Evolutionary conservation across 1,140 invertebrate genomes (phyloP), one percentile per base, ranked within the genome.

Genomic region (Drosophila arizonae): DNA sequence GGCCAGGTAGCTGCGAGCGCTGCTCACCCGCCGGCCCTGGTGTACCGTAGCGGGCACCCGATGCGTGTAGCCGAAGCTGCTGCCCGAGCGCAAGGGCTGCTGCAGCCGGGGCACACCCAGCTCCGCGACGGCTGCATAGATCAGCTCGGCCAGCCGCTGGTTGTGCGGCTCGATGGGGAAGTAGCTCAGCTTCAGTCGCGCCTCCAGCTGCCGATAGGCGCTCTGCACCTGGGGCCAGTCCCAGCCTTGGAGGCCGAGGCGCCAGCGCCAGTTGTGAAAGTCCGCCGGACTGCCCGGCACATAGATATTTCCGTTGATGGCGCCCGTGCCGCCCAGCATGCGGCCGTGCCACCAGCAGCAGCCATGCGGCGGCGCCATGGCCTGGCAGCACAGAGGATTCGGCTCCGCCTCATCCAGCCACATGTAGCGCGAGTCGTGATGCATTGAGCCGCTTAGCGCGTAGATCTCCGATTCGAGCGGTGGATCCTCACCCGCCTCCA

Each of bases 231-330:
- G 60, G 84, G 93, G 90, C 86, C 94, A 95, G 15, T 92, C 92
- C 96, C 96, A 96, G 13, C 94, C 94, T 13, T 84, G 67, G 51
- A 92, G 92, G 5, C 93, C 92, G 91, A 90, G 79, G 26, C 92
- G 92, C 46, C 93, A 94, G 9, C 70, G 52, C 96, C 96, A 97
- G 50, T 85, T 79, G 54, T 93, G 91, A 62, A 92, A 94, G 75
- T 94, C 93, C 17, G 72, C 66, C 2, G 92, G 93, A 90, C 95
- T 94, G 1, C 95, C 95, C 39, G 95, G 92, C 0, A 95, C 93
- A 81, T 95, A 96, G 33, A 95, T 93, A 93, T 96, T 95, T n/a
- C 93, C 95, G 90, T 96, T 96, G 5, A 96, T 85, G 8, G 94
- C 93, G 11, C 94, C 94, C 2, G 94, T 94, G 17, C 96, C 96